Evolutionary conservation across 2,888 invertebrate species (phyloP), one percentile per base, ranked within the genome.

Genomic region (Neoitamus cyanurus): DNA sequence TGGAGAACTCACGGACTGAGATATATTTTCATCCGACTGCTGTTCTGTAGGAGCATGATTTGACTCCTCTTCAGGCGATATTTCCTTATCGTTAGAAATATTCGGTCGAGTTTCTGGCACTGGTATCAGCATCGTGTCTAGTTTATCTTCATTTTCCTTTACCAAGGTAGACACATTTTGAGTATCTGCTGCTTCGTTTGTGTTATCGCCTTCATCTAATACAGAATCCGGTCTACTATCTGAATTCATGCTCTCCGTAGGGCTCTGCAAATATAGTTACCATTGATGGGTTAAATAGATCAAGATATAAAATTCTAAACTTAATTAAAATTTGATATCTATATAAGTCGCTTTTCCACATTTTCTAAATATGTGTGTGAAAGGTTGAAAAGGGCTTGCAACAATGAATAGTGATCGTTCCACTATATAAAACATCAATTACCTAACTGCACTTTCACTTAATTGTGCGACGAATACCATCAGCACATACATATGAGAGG

Each of bases 181-280:
- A 83, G 89, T 89, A 37, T 91, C 92, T 48, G 89, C 89, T 25
- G 90, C 90, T 84, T 91, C 91, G 34, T 90, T 92, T n/a, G 91
- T 90, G 85, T 92, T 92, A 87, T 91, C 92, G 87, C 94, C 94
- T 86, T 93, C 92, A 88, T 94, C 94, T 91, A 95, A 94, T 75
- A 96, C 94, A 68, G 97, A 95, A 88, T 96, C 96, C 3, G 91
- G 91, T 13, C 92, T 89, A 88, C 96, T 96, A 89, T 96, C 97
- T 86, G 96, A 96, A 72, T 96, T 96, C 86, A 96, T 93, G 89
- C 96, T 97, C 89, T 95, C 96, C 68, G 95, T 94, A 13, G 97
- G 97, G 92, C 97, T 97, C 89, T 95, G 94, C 7, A 83, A 84
- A 34, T 37, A 20, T 20, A 15, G 13, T 73, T 37, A 42, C 13